These are phyloP conservation scores for Micrastur ruficollis DNA, from an alignment of 2,797 vertebrate genomes.

Conservation along the genomic window DNA sequence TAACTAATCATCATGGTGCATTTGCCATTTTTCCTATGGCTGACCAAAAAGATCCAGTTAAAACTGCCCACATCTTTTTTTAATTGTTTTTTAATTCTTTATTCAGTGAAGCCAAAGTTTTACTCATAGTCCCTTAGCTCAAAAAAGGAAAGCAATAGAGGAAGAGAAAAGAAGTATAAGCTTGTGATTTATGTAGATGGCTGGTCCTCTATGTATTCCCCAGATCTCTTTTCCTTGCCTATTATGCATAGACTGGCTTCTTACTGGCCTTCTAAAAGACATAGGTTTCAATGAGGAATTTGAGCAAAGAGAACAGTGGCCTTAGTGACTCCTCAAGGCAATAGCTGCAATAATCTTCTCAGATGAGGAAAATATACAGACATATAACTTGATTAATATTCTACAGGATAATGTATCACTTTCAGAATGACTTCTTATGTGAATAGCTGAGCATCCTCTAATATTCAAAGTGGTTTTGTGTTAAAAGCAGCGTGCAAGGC, in stretches of 20 bases:
- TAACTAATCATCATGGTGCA: background rate
- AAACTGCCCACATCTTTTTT: background rate
- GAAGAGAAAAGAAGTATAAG: background rate
- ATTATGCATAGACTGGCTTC: background rate
- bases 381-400: background rate
- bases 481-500: background rate
- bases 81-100: background rate
- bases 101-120: background rate
- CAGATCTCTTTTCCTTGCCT: background rate
- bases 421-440: background rate
- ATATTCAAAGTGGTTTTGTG: background rate
- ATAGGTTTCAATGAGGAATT: background rate
- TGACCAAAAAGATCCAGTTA: background rate
- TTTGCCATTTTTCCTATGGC: background rate
- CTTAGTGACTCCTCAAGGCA: conserved; percentile 23
- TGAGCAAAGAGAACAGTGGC: background rate
- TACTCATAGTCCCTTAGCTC: background rate
- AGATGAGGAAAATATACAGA: background rate
- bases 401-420: background rate
- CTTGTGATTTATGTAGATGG: background rate
- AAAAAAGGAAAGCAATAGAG: background rate
- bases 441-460: background rate
- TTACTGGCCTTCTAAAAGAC: background rate
- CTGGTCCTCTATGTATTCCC: background rate
- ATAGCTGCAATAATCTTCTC: background rate